phyloP scores from a whole-genome alignment of 1,140 invertebrate genomes.

The Pemphigus obesinymphae region DNA sequence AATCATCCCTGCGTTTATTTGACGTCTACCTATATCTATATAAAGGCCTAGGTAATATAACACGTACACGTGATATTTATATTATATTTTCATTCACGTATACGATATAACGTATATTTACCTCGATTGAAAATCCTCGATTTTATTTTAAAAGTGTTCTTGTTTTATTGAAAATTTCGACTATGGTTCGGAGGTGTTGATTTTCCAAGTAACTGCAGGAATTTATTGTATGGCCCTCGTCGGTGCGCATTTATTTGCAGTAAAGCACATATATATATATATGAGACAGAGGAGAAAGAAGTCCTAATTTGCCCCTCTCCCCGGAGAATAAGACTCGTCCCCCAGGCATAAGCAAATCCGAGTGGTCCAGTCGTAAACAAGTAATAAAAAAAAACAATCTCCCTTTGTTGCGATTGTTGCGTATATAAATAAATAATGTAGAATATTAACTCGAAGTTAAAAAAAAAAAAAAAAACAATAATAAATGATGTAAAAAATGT shows the following conservation, averaged over 20 bases:
- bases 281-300: not conserved
- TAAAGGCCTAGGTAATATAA: too few relatives aligned
- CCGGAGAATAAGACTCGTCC: not conserved
- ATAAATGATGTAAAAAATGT: not conserved
- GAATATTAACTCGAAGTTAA: not conserved
- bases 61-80: too few relatives aligned
- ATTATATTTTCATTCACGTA: too few relatives aligned
- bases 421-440: not conserved
- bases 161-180: not conserved
- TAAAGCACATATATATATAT: too few relatives aligned
- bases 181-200: not conserved
- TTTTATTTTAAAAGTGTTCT: not conserved
- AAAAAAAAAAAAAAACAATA: not conserved
- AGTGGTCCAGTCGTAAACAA: constrained; percentile 16
- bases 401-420: not conserved
- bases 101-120: not conserved
- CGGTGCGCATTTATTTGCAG: not conserved
- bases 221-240: constrained; percentile 1
- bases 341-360: not conserved
- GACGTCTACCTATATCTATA: too few relatives aligned
- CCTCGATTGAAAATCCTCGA: not conserved
- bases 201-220: not conserved
- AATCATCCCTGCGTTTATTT: too few relatives aligned
- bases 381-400: constrained; percentile 25
- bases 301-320: not conserved